Conservation (phyloP, 2,888 invertebrate species). For the Hemithea aestivaria region DNA sequence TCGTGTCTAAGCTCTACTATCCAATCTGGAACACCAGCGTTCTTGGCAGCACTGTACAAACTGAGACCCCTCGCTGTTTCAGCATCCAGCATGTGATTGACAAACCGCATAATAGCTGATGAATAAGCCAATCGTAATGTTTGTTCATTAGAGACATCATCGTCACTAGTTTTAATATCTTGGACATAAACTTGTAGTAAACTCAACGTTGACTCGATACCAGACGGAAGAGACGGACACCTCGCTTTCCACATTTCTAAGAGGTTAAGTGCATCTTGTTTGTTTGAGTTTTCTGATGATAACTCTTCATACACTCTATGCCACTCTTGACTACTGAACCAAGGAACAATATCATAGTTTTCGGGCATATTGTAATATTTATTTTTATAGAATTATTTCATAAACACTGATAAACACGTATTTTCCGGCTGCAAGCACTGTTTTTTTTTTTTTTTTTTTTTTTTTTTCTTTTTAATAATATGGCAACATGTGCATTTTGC, state of each 20-base stretch:
- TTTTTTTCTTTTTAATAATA: no score
- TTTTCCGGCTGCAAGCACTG: no score
- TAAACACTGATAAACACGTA: no score
- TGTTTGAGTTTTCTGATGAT: constrained; percentile 50
- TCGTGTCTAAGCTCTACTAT: constrained; percentile 88
- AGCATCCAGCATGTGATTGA: constrained; percentile 81
- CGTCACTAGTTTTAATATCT: constrained; percentile 40
- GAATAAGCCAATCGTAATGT: constrained; percentile 80
- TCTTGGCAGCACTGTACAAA: constrained; percentile 79
- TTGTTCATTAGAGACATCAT: constrained; percentile 50
- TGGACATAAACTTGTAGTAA: constrained; percentile 74
- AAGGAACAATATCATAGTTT: constrained; percentile 59
- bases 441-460: no score
- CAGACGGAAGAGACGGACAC: constrained; percentile 76
- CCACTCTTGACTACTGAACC: constrained; percentile 76
- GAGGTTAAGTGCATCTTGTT: constrained; percentile 64
- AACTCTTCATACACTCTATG: constrained; percentile 65
- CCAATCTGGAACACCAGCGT: constrained; percentile 87
- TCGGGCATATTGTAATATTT: constrained; percentile 48
- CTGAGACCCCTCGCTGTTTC: constrained; percentile 74
- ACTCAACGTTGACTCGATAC: constrained; percentile 80
- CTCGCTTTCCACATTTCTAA: constrained; percentile 79
- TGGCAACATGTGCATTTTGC: no score
- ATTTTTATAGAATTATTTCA: no score
- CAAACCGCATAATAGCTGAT: constrained; percentile 82